These are phyloP conservation scores for Trachythela sp. DNA, from an alignment of 64 coral and sea anemone genomes.

Conservation along the genomic window DNA sequence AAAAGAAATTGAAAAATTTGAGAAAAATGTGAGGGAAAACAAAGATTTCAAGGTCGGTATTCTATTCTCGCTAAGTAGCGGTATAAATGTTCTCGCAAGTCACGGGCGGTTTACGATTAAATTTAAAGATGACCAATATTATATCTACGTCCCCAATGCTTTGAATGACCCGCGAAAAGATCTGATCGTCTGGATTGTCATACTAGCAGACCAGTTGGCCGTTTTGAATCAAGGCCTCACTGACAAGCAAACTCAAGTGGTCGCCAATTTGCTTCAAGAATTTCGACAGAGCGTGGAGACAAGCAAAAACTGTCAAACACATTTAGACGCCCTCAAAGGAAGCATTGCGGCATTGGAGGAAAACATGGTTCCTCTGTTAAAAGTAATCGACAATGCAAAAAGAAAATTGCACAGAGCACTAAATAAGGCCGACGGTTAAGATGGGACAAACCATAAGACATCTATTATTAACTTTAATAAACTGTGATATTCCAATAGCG, in stretches of 20 bases:
- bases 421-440: not conserved
- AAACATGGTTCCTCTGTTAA: conserved; percentile 40
- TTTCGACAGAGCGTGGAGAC: conserved; percentile 40
- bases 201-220: conserved; percentile 55
- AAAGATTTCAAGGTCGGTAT: conserved; percentile 57
- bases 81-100: conserved; percentile 16
- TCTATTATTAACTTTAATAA: too few species aligned
- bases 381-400: conserved; percentile 28
- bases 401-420: conserved; percentile 28
- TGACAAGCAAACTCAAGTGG: not conserved
- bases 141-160: conserved; percentile 65
- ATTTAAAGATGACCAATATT: conserved; percentile 34
- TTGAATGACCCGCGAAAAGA: not conserved
- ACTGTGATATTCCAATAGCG: too few species aligned
- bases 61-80: conserved; percentile 54
- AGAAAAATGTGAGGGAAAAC: not conserved
- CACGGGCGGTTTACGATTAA: conserved; percentile 40
- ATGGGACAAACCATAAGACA: too few species aligned
- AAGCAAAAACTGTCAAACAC: conserved; percentile 7
- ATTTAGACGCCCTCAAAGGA: conserved; percentile 17
- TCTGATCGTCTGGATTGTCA: conserved; percentile 54
- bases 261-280: not conserved
- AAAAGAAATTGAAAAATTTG: conserved; percentile 52
- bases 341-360: not conserved
- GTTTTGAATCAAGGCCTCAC: not conserved